A percentile compares a stretch with the other conserved stretches of the same genome.
These are phyloP conservation scores for Spheniscus mendiculus DNA, from an alignment of 2,113 vertebrate species.

Conservation along the genomic window DNA sequence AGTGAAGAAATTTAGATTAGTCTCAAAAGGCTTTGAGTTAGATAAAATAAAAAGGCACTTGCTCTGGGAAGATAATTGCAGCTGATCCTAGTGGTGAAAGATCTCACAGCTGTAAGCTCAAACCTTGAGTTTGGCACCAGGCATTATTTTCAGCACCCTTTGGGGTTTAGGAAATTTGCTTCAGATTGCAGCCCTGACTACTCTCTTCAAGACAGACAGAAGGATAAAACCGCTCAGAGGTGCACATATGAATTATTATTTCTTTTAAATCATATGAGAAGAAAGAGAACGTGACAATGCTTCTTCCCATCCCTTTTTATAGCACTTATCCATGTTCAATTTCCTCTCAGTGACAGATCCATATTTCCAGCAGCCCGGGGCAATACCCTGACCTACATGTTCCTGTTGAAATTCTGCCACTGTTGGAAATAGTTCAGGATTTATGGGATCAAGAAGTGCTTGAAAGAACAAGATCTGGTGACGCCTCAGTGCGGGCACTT, in stretches of 20 bases:
- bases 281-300: not conserved
- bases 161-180: not conserved
- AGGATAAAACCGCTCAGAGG: not conserved
- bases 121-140: not conserved
- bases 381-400: not conserved
- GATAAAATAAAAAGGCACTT: not conserved
- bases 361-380: not conserved
- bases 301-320: not conserved
- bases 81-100: not conserved
- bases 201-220: not conserved
- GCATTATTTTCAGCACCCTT: not conserved
- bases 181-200: not conserved
- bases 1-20: not conserved
- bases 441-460: not conserved
- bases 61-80: not conserved
- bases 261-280: not conserved
- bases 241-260: not conserved
- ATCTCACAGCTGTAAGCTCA: rapidly evolving
- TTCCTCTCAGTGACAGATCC: not conserved
- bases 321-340: not conserved
- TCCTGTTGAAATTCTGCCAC: not conserved
- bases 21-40: not conserved
- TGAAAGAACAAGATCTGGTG: not conserved
- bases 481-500: not conserved
- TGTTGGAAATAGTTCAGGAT: not conserved